Evolutionary conservation across 1,140 invertebrate genomes (phyloP).

Genomic region (Euglossa dilemma): DNA sequence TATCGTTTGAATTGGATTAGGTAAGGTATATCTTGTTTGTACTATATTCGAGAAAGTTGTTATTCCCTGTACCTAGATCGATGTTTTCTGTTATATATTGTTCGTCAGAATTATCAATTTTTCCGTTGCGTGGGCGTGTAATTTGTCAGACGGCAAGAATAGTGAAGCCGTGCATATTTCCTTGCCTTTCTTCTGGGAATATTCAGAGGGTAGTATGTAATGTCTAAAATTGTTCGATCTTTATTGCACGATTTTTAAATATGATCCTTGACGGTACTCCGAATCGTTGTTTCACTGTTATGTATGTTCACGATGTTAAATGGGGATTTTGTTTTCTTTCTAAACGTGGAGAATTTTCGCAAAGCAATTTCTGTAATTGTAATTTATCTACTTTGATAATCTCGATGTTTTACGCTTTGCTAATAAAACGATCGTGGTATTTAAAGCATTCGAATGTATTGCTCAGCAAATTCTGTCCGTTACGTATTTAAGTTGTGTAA

Average conservation of each 20-base stretch:
- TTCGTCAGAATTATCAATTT: not conserved
- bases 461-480: not conserved
- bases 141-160: not conserved
- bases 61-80: not conserved
- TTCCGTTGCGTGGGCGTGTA: no score
- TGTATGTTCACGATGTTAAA: not conserved
- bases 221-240: not conserved
- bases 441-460: not conserved
- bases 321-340: not conserved
- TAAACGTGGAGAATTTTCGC: no score
- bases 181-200: not conserved
- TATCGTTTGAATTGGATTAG: constrained; percentile 5
- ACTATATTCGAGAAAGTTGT: not conserved
- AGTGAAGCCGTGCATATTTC: not conserved
- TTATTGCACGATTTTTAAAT: not conserved
- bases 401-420: not conserved
- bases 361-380: no score
- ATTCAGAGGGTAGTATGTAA: not conserved
- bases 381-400: no score
- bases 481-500: not conserved
- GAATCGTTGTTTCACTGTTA: not conserved
- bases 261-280: not conserved
- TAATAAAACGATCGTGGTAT: not conserved
- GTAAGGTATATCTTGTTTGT: not conserved
- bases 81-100: not conserved